Evolutionary conservation across 2,113 vertebrate species (phyloP), one percentile per base, ranked within the genome.

Genomic region (Lycaon pictus): DNA sequence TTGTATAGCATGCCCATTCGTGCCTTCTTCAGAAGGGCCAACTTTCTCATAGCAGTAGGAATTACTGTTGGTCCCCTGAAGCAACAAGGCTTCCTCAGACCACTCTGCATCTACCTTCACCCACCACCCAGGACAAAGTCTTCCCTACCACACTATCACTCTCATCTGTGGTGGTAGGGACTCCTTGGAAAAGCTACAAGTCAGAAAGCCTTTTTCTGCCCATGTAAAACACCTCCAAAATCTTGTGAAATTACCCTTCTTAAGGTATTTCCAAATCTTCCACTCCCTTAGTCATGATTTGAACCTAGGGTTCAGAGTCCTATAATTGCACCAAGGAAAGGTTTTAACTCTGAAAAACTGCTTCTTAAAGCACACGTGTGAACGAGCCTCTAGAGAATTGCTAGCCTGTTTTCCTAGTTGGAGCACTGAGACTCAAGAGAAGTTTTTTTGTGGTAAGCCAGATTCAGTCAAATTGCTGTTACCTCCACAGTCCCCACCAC

Each of bases 391-490:
- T 62, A 55, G 32, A 82, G 20, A 92, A 84, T 83, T 58, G 37
- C 27, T 88, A 69, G n/a, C 71, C 85, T 87, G 4, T 76, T 88
- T 79, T 71, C 43, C 32, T 76, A 81, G 63, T 58, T 72, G 19
- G 76, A 86, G 53, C 81, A 90, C 13, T 9, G 35, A 92, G 77
- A 93, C 3, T 65, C 51, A 62, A 35, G 37, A 58, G 76, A 93
- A 89, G 48, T 79, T 94, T 97, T 97, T 77, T 37, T 71, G n/a
- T 51, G 43, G 16, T 67, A 87, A 77, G 88, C 58, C 80, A 93
- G 82, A 95, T 60, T 48, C 29, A 67, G 23, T 63, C 63, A 79
- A 90, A 72, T 79, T 43, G 43, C 9, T 92, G 69, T 25, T 88
- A 43, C 43, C 82, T 77, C 53, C n/a, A 87, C 7, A 17, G 1